Percentiles rank a stretch among this genome's conserved stretches.
These are phyloP conservation scores for Chrysopilus asiliformis DNA, from an alignment of 2,888 invertebrate genomes.

Conservation along the genomic window DNA sequence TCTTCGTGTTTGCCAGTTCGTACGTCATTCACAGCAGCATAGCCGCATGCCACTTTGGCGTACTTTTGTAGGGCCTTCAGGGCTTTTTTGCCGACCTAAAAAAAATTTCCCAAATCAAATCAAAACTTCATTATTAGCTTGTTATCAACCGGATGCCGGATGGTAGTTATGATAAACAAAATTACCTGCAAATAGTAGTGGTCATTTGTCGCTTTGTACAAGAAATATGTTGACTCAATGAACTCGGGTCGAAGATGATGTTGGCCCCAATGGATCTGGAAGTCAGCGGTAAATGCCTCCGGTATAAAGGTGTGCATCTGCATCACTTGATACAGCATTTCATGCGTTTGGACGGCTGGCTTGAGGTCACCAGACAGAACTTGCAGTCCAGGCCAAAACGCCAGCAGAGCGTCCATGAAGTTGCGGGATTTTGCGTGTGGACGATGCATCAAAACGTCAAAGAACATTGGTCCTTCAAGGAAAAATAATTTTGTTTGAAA, in stretches of 20 bases:
- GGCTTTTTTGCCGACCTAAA: constrained; percentile 63
- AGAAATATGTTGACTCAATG: constrained; percentile 93
- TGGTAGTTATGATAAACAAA: neutral
- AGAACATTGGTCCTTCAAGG: constrained; percentile 87
- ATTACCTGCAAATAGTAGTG: constrained; percentile 77
- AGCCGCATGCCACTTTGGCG: constrained; percentile 90
- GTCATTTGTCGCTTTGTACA: constrained; percentile 91
- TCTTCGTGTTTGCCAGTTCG: constrained; percentile 84
- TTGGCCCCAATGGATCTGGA: constrained; percentile 97
- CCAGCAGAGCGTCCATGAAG: constrained; percentile 94
- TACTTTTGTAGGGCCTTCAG: constrained; percentile 79
- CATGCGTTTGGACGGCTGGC: constrained; percentile 97
- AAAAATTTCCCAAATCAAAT: neutral
- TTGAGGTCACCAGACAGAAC: constrained; percentile 80
- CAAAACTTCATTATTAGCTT: neutral
- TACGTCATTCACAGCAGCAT: constrained; percentile 94
- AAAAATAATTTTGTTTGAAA: no score
- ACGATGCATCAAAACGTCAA: constrained; percentile 92
- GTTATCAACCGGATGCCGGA: neutral
- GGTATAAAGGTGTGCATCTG: constrained; percentile 95
- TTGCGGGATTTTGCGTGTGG: constrained; percentile 88
- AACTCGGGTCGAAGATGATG: constrained; percentile 95
- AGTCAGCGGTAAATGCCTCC: constrained; percentile 96
- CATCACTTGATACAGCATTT: constrained; percentile 97
- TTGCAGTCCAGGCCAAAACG: constrained; percentile 98